Conservation (phyloP, 2,113 vertebrate species). For the Nymphicus hollandicus region DNA sequence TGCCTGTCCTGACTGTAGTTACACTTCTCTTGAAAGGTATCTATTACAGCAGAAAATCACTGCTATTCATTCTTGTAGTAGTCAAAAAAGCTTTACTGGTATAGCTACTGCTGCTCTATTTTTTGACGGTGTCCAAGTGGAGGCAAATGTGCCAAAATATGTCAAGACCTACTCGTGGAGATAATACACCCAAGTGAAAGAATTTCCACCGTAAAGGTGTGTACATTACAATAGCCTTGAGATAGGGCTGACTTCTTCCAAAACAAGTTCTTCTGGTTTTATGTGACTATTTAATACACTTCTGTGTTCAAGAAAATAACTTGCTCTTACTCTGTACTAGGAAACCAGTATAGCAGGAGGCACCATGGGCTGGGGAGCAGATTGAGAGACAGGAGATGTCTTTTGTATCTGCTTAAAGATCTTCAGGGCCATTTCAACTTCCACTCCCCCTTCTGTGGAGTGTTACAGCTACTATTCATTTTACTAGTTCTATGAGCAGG, state of each 20-base stretch:
- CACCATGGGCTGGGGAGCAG: neutral
- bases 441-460: neutral
- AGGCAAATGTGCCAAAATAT: neutral
- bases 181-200: neutral
- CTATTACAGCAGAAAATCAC: neutral
- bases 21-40: neutral
- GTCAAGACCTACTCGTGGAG: neutral
- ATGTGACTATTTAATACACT: conserved; percentile 21
- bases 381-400: neutral
- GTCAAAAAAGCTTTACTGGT: neutral
- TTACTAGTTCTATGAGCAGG: neutral
- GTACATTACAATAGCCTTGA: conserved; percentile 7
- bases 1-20: neutral
- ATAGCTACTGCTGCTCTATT: neutral
- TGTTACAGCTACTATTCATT: neutral
- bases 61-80: neutral
- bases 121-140: neutral
- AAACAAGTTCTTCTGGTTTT: conserved; percentile 57
- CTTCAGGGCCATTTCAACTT: neutral
- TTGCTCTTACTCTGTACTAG: neutral
- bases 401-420: neutral
- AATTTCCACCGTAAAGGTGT: conserved; percentile 21
- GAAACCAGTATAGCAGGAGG: conserved; percentile 35
- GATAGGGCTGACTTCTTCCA: conserved; percentile 36
- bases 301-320: conserved; percentile 26